Evolutionary conservation across 2,888 invertebrate species (phyloP).

Genomic region (Lochmaea capreae): DNA sequence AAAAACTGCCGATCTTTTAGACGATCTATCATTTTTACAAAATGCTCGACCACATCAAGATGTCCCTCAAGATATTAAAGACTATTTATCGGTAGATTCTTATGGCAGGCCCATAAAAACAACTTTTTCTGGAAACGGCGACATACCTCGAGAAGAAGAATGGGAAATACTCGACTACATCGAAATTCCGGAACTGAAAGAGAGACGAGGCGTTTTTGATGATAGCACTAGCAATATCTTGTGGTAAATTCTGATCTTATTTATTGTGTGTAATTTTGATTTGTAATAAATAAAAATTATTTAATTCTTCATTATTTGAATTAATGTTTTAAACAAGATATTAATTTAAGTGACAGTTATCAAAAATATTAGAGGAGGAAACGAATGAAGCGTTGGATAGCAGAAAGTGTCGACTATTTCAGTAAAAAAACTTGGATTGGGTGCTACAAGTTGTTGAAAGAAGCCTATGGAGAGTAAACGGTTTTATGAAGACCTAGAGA

Average conservation of each 20-base stretch:
- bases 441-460: too few species aligned
- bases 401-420: too few species aligned
- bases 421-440: too few species aligned
- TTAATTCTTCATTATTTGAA: too few species aligned
- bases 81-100: conserved; percentile 73
- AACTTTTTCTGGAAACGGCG: conserved; percentile 68
- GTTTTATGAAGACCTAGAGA: too few species aligned
- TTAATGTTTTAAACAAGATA: too few species aligned
- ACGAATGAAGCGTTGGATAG: too few species aligned
- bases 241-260: background rate
- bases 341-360: too few species aligned
- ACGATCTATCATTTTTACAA: conserved; percentile 73
- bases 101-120: conserved; percentile 73
- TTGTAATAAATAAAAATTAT: background rate
- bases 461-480: too few species aligned
- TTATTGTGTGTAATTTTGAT: background rate
- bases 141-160: conserved; percentile 69
- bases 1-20: conserved; percentile 67
- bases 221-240: conserved; percentile 51
- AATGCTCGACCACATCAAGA: conserved; percentile 71
- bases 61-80: conserved; percentile 67
- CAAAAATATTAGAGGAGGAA: too few species aligned
- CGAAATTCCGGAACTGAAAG: conserved; percentile 66
- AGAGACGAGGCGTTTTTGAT: conserved; percentile 35
- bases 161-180: conserved; percentile 79